Base-by-base conservation (phyloP, 2,797 vertebrate species). In the Acanthopagrus latus region DNA sequence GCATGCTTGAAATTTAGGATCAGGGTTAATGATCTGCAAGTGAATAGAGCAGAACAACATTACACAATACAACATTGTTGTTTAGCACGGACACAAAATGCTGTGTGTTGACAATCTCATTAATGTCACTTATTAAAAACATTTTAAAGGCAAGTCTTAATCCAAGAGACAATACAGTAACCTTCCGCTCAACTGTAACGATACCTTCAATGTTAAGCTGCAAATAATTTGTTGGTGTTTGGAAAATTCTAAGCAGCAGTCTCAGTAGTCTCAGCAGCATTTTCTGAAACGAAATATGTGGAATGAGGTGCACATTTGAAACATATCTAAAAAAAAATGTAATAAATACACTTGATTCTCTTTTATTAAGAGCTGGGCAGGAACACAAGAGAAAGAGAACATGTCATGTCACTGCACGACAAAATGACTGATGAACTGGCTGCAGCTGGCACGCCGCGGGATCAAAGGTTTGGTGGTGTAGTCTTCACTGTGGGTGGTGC, bases 391-490 rank as follows among this genome's bases (percentile, higher is more conserved):
- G 27, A 11, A 27, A 27, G 7, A 9, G 18, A 33, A 3, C 17
- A 50, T 75, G 13, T 23, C 14, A 27, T 38, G 16, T 86, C 50
- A 83, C 17, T 43, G 21, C 3, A 82, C 3, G 1, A 51, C 25
- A 52, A 79, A 70, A 29, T 79, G 23, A 64, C 56, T 12, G 25
- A 8, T 0, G 4, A 38, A 25, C 14, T 76, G 78, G 51, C 1
- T 76, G 17, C 7, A 1, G 44, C 1, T 0, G 1, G 59, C 48
- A n/a, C 0, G 21, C 65, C 58, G 52, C 4, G 17, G 7, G 21
- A 9, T n/a, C 55, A 81, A 16, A 50, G 76, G 70, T 73, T 81
- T 78, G 77, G 58, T 9, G 5, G 46, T 65, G 68, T 76, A 85
- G 2, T 59, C 27, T 7, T 85, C 77, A 7, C 13, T 69, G 48